A percentile compares a stretch with the other conserved stretches of the same genome.
Conservation (phyloP, 35 echinoderm and acorn worm species). For the Strongylocentrotus purpuratus region DNA sequence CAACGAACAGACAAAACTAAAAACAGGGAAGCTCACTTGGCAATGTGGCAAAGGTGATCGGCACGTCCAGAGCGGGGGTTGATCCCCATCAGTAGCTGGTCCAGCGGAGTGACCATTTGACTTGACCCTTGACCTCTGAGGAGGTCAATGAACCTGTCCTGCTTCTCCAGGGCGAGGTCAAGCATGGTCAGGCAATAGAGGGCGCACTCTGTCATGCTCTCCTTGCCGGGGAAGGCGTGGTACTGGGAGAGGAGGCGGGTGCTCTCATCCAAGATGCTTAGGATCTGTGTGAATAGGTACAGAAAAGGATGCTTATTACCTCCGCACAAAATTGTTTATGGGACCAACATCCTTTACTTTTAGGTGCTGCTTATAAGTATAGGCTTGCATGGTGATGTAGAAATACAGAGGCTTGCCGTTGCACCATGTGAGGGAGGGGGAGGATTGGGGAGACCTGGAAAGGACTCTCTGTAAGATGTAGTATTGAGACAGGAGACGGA, state of each 20-base stretch:
- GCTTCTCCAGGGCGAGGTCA: slow-evolving; percentile 83
- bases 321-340: background rate
- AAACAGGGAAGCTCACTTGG: slow-evolving; percentile 65
- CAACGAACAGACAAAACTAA: no score
- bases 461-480: no score
- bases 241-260: slow-evolving; percentile 62
- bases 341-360: no score
- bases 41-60: slow-evolving; percentile 88
- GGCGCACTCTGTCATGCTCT: slow-evolving; percentile 69
- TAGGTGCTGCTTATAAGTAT: no score
- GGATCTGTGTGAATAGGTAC: slow-evolving; percentile 59
- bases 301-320: background rate
- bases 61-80: slow-evolving; percentile 80
- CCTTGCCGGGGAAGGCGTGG: slow-evolving; percentile 75
- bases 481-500: slow-evolving; percentile 62
- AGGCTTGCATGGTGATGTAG: no score
- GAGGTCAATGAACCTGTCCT: slow-evolving; percentile 82
- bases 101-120: slow-evolving; percentile 83
- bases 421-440: no score
- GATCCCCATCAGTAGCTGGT: slow-evolving; percentile 89
- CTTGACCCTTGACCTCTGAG: slow-evolving; percentile 79
- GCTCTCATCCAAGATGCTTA: slow-evolving; percentile 81
- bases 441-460: no score
- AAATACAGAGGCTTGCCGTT: no score
- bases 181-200: slow-evolving; percentile 83